Conservation (phyloP, 2,888 invertebrate species). For the Tipula vernalis region DNA sequence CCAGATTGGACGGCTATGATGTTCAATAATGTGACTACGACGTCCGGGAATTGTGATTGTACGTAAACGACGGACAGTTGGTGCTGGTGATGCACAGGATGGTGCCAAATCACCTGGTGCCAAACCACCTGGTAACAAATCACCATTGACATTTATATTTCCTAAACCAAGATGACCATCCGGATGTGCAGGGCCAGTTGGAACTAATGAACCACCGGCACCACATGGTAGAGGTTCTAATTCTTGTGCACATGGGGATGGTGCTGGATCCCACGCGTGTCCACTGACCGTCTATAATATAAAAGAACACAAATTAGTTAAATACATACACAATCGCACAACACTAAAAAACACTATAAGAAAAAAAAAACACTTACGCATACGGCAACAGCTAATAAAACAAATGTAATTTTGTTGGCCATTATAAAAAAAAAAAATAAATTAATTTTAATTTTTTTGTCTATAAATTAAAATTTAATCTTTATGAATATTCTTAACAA, state of each 20-base stretch:
- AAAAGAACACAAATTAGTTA: background rate
- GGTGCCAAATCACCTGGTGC: background rate
- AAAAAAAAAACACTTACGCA: background rate
- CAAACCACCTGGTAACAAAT: background rate
- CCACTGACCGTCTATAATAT: background rate
- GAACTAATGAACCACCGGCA: background rate
- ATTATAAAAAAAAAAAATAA: background rate
- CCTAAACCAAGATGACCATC: background rate
- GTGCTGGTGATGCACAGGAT: background rate
- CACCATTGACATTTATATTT: background rate
- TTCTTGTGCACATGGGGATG: background rate
- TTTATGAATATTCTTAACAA: background rate
- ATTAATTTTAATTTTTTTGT: background rate
- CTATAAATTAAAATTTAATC: constrained; percentile 4
- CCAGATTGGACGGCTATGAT: background rate
- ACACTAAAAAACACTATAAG: background rate
- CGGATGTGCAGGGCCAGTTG: background rate
- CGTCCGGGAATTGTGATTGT: background rate
- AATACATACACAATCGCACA: background rate
- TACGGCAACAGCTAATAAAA: background rate
- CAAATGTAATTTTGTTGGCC: background rate
- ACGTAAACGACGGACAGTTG: background rate
- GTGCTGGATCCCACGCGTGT: background rate
- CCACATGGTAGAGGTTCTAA: background rate
- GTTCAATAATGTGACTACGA: background rate